Conservation (phyloP, 2,888 invertebrate species). For the Desoria tigrina region DNA sequence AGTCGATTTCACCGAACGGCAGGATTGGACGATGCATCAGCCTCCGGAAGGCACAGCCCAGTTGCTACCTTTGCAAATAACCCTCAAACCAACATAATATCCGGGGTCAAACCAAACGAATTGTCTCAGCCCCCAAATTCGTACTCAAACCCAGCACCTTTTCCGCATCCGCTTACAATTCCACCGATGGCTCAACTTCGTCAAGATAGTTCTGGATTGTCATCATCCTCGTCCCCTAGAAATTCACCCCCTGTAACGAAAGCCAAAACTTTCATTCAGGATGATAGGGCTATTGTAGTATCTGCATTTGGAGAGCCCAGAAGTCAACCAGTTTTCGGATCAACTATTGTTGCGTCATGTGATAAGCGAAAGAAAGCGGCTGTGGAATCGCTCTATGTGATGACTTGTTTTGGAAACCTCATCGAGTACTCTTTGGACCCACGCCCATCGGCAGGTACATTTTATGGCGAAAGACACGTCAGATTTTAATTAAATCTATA, state of each 20-base stretch:
- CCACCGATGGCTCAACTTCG: constrained; percentile 84
- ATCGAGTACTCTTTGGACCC: constrained; percentile 87
- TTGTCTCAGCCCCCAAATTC: constrained; percentile 48
- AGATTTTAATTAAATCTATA: neutral
- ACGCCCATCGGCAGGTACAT: constrained; percentile 64
- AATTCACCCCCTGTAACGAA: constrained; percentile 50
- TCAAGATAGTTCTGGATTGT: constrained; percentile 54
- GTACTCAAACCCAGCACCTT: constrained; percentile 83
- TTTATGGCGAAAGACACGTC: neutral
- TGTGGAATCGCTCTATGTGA: constrained; percentile 82
- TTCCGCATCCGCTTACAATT: constrained; percentile 78
- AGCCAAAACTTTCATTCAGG: constrained; percentile 58
- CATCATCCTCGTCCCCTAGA: constrained; percentile 45
- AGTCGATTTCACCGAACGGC: constrained; percentile 96
- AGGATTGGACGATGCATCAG: constrained; percentile 69
- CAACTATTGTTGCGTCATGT: constrained; percentile 56
- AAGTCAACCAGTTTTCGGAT: constrained; percentile 67
- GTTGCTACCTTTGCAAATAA: constrained; percentile 31
- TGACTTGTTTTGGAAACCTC: constrained; percentile 83
- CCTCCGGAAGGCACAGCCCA: constrained; percentile 67
- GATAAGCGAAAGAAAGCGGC: constrained; percentile 60
- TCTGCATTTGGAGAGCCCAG: constrained; percentile 75
- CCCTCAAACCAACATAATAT: constrained; percentile 30
- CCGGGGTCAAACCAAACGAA: constrained; percentile 45
- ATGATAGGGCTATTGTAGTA: constrained; percentile 73